Evolutionary conservation across 1,140 invertebrate species (phyloP).

Genomic region (Cryptotermes secundus): DNA sequence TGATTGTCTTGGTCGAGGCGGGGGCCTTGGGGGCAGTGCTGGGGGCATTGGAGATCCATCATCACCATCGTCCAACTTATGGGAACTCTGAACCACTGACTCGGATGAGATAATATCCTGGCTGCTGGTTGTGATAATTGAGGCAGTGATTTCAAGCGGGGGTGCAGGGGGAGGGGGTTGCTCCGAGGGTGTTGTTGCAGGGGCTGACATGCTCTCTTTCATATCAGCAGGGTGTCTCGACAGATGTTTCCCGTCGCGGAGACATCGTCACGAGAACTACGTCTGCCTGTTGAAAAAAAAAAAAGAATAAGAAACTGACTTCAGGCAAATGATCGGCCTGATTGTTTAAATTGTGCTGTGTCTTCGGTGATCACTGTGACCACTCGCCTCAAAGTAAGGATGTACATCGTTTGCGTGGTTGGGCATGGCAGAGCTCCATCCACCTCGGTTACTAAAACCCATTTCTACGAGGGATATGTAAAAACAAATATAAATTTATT

Average conservation of each 20-base stretch:
- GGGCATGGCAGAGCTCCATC: too few species aligned
- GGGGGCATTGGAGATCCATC: background rate
- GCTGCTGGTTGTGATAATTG: background rate
- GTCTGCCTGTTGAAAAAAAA: background rate
- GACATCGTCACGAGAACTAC: background rate
- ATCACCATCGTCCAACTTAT: slow-evolving; percentile 18
- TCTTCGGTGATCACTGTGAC: too few species aligned
- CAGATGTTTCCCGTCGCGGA: background rate
- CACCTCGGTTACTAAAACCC: too few species aligned
- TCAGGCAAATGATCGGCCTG: background rate
- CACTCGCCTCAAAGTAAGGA: too few species aligned
- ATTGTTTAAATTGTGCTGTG: too few species aligned
- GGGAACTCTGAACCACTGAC: background rate
- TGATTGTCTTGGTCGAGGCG: background rate
- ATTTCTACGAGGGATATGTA: too few species aligned
- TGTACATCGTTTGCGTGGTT: too few species aligned
- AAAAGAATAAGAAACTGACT: background rate
- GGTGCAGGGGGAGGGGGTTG: background rate
- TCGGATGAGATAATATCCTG: background rate
- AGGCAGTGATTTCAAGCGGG: slow-evolving; percentile 1
- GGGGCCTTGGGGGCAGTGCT: slow-evolving; percentile 18
- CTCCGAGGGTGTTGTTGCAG: slow-evolving; percentile 2
- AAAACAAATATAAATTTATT: too few species aligned
- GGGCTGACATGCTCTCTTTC: background rate
- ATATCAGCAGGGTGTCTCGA: too few species aligned